These are phyloP conservation scores for Drosophila acutilabella DNA, from an alignment of 2,888 invertebrate genomes.

Conservation along the genomic window DNA sequence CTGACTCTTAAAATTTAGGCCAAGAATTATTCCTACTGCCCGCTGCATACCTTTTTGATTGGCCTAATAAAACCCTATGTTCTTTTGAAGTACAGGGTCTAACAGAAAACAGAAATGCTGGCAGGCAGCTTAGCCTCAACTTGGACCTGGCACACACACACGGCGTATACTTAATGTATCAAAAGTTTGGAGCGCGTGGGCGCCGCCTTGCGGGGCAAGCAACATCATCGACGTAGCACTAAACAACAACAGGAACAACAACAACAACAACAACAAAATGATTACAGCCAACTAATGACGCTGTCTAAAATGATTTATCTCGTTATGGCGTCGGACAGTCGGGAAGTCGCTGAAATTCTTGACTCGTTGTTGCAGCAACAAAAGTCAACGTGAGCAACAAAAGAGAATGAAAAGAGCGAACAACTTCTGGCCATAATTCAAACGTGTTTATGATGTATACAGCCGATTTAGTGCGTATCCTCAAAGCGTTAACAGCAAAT, in stretches of 20 bases:
- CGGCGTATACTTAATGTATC: constrained; percentile 67
- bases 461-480: constrained; percentile 65
- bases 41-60: no score
- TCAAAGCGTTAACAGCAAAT: constrained; percentile 2
- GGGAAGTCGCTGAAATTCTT: constrained; percentile 13
- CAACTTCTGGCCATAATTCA: constrained; percentile 72
- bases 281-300: constrained; percentile 82
- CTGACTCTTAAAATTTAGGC: no score
- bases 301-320: constrained; percentile 82
- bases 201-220: constrained; percentile 23
- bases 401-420: constrained; percentile 11
- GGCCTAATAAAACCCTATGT: no score
- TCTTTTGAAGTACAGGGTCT: no score
- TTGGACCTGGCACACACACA: constrained; percentile 11
- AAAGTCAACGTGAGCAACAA: constrained; percentile 72
- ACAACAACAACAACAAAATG: constrained; percentile 64
- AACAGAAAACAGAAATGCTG: constrained; percentile 4
- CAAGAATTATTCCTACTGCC: no score
- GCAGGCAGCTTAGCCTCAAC: constrained; percentile 32
- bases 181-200: constrained; percentile 49
- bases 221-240: constrained; percentile 42
- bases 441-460: constrained; percentile 77
- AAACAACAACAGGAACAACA: constrained; percentile 16
- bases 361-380: constrained; percentile 53
- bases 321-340: constrained; percentile 65